Conservation (phyloP, 2,797 vertebrate species). For the Sitta carolinensis region DNA sequence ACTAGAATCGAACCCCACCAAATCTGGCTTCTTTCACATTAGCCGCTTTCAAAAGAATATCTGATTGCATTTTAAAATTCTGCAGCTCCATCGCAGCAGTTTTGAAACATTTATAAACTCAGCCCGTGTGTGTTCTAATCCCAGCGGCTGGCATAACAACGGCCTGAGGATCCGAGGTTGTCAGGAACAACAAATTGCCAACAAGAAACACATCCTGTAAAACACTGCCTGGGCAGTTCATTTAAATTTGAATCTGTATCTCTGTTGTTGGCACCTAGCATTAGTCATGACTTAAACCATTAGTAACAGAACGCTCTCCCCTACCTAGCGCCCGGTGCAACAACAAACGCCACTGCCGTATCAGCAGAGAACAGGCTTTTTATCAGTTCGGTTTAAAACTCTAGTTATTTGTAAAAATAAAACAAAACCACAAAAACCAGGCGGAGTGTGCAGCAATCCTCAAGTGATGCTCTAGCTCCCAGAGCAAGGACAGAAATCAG, state of each 20-base stretch:
- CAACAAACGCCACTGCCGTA: neutral
- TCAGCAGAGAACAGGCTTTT: conserved; percentile 27
- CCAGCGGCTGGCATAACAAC: conserved; percentile 8
- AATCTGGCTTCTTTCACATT: neutral
- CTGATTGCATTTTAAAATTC: neutral
- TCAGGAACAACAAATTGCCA: conserved; percentile 67
- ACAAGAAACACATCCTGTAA: conserved; percentile 59
- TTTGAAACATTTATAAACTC: conserved; percentile 49
- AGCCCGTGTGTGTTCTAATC: conserved; percentile 14
- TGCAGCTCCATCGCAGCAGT: neutral
- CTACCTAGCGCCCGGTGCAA: neutral
- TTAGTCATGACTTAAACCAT: conserved; percentile 56
- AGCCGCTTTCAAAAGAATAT: neutral
- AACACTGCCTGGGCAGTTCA: conserved; percentile 58
- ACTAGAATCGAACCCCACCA: neutral
- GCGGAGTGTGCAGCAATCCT: neutral
- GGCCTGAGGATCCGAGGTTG: conserved; percentile 36
- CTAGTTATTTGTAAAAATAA: conserved; percentile 12
- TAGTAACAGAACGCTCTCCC: neutral
- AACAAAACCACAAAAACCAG: neutral
- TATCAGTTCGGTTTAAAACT: neutral
- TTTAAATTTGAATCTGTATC: conserved; percentile 51
- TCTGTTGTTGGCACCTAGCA: conserved; percentile 19
- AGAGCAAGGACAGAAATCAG: neutral
- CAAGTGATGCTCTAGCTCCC: neutral